Evolutionary conservation across 2,113 vertebrate species (phyloP), one percentile per base, ranked within the genome.

Genomic region (Hemicordylus capensis): DNA sequence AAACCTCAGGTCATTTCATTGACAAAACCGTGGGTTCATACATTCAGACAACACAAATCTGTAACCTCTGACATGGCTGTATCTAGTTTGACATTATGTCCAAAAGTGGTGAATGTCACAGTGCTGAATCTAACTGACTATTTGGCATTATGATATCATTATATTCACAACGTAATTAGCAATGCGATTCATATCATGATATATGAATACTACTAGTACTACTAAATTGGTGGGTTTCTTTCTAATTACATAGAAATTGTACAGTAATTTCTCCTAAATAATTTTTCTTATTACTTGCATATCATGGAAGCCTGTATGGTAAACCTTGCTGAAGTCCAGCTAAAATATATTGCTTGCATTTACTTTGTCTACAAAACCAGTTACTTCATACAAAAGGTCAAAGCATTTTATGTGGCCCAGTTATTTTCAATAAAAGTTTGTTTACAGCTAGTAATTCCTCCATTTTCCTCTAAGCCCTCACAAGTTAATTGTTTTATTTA

Each of bases 401-500:
- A 17, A 73, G 73, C 17, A 12, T 83, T 63, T 83, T 63, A 46
- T 59, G 15, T 44, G 51, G 75, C 5, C 28, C 44, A 46, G 15
- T 76, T 39, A 39, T 17, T 51, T 24, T 83, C 59, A 48, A 64
- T 48, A 67, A 44, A 10, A 14, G 10, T 26, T 84, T 77, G 37
- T 67, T 67, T 69, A 10, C 66, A 44, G 54, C 17, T 69, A 58
- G 19, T 51, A 58, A 76, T 56, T 20, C 2, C 26, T 58, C 63
- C n/a, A 34, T n/a, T 77, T 69, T 44, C 28, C 39, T 66, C 74
- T 77, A 44, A 77, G 76, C 42, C 37, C n/a, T 56, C 46, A 84
- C 46, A 67, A 54, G 63, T 76, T 84, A 77, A 77, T 69, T 51
- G n/a, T 37, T 84, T 84, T 76, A 54, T 77, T 84, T 54, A 14